These are phyloP conservation scores for Microcebus jonahi DNA, from an alignment of 2,113 vertebrate genomes.

Conservation along the genomic window DNA sequence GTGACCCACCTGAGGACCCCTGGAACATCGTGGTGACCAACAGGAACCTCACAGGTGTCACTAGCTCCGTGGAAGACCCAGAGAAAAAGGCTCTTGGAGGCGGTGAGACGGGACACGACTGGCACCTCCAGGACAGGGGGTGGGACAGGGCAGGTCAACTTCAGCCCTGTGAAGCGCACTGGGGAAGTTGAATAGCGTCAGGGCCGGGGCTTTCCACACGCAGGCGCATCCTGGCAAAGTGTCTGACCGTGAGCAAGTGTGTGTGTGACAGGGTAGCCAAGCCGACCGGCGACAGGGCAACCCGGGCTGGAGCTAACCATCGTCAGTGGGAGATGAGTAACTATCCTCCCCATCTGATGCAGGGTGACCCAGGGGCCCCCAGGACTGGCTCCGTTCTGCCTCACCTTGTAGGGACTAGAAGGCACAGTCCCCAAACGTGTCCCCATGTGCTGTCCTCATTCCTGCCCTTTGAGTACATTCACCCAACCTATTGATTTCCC, in stretches of 20 bases:
- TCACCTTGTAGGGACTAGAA: not conserved
- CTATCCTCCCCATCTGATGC: not conserved
- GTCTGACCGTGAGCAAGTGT: accelerated
- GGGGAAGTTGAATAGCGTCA: not conserved
- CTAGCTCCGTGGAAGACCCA: not conserved
- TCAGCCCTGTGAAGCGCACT: not conserved
- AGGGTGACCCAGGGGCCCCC: no score
- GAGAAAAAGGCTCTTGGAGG: not conserved
- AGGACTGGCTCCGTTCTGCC: not conserved
- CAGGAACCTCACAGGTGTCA: not conserved
- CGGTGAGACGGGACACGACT: accelerated
- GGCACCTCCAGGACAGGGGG: no score
- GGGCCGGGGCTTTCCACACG: not conserved
- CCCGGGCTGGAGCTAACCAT: not conserved
- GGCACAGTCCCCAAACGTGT: not conserved
- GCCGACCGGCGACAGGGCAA: not conserved
- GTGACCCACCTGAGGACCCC: not conserved
- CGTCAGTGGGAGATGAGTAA: not conserved
- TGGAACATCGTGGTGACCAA: not conserved
- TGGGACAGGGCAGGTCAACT: no score
- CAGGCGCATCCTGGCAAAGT: not conserved
- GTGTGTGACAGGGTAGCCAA: accelerated
- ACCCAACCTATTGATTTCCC: no score
- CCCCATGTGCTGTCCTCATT: not conserved
- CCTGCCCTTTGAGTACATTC: not conserved